Conservation (phyloP, 2,888 invertebrate species). For the Euclidia mi region DNA sequence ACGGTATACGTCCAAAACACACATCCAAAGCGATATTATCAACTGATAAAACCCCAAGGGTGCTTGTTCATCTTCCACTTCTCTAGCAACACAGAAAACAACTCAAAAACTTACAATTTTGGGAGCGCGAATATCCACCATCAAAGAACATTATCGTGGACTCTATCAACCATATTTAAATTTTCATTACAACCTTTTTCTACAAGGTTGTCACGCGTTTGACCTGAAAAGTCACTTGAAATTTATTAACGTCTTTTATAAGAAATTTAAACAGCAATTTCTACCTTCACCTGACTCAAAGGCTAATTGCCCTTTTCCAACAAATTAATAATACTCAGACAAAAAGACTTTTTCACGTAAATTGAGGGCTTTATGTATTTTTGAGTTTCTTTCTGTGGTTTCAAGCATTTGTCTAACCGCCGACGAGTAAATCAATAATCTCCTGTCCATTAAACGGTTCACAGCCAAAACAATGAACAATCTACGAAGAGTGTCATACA, state of each 20-base stretch:
- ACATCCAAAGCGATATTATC: constrained; percentile 55
- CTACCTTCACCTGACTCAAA: constrained; percentile 67
- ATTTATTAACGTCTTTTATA: constrained; percentile 72
- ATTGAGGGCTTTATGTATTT: constrained; percentile 28
- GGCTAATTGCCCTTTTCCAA: constrained; percentile 69
- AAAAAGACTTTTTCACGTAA: constrained; percentile 37
- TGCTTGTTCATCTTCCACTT: constrained; percentile 67
- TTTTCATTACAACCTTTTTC: constrained; percentile 73
- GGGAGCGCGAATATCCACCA: constrained; percentile 48
- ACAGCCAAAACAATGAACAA: too few relatives aligned
- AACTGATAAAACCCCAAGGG: constrained; percentile 60
- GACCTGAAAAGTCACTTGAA: constrained; percentile 69
- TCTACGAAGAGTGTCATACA: too few relatives aligned
- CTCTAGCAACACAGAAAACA: constrained; percentile 58
- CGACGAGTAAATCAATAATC: too few relatives aligned
- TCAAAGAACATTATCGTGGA: constrained; percentile 56
- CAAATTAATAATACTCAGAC: constrained; percentile 61
- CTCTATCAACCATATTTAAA: constrained; percentile 61
- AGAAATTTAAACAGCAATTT: constrained; percentile 75
- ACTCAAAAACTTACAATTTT: constrained; percentile 51
- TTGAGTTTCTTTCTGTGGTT: constrained; percentile 21
- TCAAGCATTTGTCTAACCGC: too few relatives aligned
- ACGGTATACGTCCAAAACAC: constrained; percentile 31
- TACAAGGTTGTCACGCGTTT: constrained; percentile 56
- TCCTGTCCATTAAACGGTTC: too few relatives aligned